phyloP scores from a whole-genome alignment of 2,797 vertebrate genomes.

The Chelonia mydas region DNA sequence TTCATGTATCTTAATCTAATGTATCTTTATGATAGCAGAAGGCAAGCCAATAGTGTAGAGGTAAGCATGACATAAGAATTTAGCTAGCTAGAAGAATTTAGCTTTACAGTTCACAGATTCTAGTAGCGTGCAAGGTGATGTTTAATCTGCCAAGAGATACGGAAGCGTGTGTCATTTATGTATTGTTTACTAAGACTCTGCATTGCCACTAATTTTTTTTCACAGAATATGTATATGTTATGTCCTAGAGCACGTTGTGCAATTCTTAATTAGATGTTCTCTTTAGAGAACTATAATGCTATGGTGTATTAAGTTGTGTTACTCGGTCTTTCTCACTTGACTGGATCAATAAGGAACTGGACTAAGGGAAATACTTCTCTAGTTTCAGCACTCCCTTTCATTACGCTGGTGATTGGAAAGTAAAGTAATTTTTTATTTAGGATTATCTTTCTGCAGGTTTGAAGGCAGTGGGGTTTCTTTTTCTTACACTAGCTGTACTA shows the following conservation, averaged over 20 bases:
- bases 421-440: not conserved
- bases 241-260: not conserved
- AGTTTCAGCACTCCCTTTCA: not conserved
- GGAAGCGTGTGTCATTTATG: not conserved
- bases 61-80: accelerated
- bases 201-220: not conserved
- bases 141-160: not conserved
- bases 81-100: not conserved
- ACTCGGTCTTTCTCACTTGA: not conserved
- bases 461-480: not conserved
- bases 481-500: not conserved
- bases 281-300: not conserved
- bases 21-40: accelerated
- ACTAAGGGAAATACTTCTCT: not conserved
- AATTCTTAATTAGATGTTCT: not conserved
- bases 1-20: accelerated
- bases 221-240: accelerated
- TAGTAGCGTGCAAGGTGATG: not conserved
- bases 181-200: not conserved
- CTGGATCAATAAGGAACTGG: not conserved
- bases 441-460: not conserved
- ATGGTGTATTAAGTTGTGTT: not conserved
- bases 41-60: accelerated
- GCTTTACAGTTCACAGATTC: not conserved
- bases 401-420: not conserved